Conservation (phyloP, 2,113 vertebrate species). For the Etheostoma spectabile region DNA sequence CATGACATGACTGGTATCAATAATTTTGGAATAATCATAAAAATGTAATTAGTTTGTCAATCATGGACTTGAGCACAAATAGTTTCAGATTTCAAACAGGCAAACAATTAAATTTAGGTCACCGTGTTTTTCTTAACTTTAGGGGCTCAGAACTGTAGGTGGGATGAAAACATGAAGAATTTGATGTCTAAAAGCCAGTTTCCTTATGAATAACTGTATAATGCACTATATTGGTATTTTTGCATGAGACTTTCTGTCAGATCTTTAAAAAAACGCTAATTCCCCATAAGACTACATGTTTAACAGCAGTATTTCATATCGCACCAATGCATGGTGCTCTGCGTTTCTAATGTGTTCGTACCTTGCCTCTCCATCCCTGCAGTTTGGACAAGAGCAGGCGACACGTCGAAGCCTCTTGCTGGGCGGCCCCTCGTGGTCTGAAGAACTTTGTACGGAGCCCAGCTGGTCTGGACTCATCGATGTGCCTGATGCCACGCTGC, state of each 20-base stretch:
- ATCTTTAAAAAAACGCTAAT: neutral
- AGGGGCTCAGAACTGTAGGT: neutral
- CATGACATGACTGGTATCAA: neutral
- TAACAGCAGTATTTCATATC: neutral
- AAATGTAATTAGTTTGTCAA: neutral
- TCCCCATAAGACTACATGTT: neutral
- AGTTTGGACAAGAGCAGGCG: constrained; percentile 98
- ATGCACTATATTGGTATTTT: neutral
- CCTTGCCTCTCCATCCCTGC: constrained; percentile 98
- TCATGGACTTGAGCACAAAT: neutral
- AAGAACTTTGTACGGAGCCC: constrained; percentile 94
- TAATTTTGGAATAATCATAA: neutral
- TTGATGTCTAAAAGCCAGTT: neutral
- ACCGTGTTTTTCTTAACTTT: neutral
- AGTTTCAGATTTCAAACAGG: neutral
- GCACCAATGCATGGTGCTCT: too few relatives aligned
- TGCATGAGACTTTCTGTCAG: neutral
- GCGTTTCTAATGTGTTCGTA: constrained; percentile 62
- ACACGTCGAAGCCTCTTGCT: constrained; percentile 96
- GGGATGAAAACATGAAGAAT: neutral
- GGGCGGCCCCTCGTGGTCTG: constrained; percentile 94
- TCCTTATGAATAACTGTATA: neutral
- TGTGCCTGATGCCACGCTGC: constrained; percentile 90
- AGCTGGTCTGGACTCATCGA: constrained; percentile 96
- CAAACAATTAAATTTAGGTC: neutral